phyloP scores from a whole-genome alignment of 2,888 invertebrate genomes.

The Amiota minor region DNA sequence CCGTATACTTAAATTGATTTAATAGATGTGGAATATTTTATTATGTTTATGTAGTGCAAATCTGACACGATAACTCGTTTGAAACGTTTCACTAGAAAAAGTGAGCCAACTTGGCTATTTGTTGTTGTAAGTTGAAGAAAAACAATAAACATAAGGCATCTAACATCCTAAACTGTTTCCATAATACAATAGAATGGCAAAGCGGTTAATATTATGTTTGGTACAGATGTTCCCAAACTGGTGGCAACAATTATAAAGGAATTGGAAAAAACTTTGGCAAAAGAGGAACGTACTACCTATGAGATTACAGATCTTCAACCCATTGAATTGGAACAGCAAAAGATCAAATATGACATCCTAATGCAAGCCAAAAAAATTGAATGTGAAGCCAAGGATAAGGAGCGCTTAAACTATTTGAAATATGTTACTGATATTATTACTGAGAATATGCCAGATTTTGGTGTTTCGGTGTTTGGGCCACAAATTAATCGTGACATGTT shows the following conservation, averaged over 20 bases:
- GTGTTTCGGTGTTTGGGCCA: constrained; percentile 72
- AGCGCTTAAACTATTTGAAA: constrained; percentile 65
- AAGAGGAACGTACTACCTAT: constrained; percentile 62
- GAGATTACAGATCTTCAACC: constrained; percentile 74
- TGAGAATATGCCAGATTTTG: constrained; percentile 68
- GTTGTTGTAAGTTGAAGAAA: constrained; percentile 78
- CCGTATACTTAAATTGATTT: no score
- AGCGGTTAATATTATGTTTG: constrained; percentile 86
- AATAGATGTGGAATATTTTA: neutral
- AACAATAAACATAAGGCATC: neutral
- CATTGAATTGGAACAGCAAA: constrained; percentile 74
- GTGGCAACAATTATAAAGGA: constrained; percentile 83
- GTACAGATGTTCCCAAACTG: constrained; percentile 87
- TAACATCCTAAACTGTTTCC: neutral
- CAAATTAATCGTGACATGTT: constrained; percentile 72
- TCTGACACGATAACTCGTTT: constrained; percentile 85
- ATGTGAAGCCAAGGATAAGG: constrained; percentile 59
- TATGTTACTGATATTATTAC: constrained; percentile 70
- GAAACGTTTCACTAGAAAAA: constrained; percentile 84
- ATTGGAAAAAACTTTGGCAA: constrained; percentile 75
- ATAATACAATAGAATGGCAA: constrained; percentile 78
- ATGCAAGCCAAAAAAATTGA: constrained; percentile 64
- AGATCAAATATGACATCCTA: constrained; percentile 56
- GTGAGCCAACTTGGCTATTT: constrained; percentile 94
- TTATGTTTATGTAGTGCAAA: constrained; percentile 73